These are phyloP conservation scores for Oligia fasciuncula DNA, from an alignment of 2,888 invertebrate genomes.

Conservation along the genomic window DNA sequence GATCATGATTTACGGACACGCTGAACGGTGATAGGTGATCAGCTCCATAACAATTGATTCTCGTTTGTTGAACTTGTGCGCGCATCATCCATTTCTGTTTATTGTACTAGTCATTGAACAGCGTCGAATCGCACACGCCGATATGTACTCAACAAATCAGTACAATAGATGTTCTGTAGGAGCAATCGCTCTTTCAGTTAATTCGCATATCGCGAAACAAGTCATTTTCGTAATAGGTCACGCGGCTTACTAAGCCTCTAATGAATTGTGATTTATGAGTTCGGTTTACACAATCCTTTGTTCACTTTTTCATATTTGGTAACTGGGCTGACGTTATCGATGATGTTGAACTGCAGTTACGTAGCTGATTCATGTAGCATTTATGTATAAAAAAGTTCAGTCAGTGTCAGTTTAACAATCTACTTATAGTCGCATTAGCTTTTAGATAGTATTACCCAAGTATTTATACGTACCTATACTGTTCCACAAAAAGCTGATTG, in stretches of 20 bases:
- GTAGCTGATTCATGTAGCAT: slow-evolving; percentile 34
- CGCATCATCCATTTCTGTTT: slow-evolving; percentile 62
- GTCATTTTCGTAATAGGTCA: slow-evolving; percentile 79
- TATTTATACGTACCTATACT: neutral
- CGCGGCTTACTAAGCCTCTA: slow-evolving; percentile 74
- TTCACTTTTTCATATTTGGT: slow-evolving; percentile 74
- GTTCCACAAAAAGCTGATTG: slow-evolving; percentile 57
- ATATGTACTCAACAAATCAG: slow-evolving; percentile 60
- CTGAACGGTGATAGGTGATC: slow-evolving; percentile 87
- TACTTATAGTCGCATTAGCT: slow-evolving; percentile 6
- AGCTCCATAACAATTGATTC: slow-evolving; percentile 83
- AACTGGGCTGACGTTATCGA: slow-evolving; percentile 70
- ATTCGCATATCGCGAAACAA: slow-evolving; percentile 65
- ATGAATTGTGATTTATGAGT: slow-evolving; percentile 83
- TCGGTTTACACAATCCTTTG: slow-evolving; percentile 71
- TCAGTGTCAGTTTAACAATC: neutral
- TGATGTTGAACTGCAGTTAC: slow-evolving; percentile 52
- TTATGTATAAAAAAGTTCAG: slow-evolving; percentile 17
- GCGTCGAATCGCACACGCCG: slow-evolving; percentile 52
- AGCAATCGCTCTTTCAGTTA: slow-evolving; percentile 54
- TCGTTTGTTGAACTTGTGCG: slow-evolving; percentile 80
- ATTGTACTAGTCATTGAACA: slow-evolving; percentile 61
- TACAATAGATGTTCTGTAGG: slow-evolving; percentile 61
- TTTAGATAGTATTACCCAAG: slow-evolving; percentile 10
- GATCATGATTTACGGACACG: slow-evolving; percentile 89